These are phyloP conservation scores for Varecia variegata DNA, from an alignment of 2,797 vertebrate species.

Conservation along the genomic window DNA sequence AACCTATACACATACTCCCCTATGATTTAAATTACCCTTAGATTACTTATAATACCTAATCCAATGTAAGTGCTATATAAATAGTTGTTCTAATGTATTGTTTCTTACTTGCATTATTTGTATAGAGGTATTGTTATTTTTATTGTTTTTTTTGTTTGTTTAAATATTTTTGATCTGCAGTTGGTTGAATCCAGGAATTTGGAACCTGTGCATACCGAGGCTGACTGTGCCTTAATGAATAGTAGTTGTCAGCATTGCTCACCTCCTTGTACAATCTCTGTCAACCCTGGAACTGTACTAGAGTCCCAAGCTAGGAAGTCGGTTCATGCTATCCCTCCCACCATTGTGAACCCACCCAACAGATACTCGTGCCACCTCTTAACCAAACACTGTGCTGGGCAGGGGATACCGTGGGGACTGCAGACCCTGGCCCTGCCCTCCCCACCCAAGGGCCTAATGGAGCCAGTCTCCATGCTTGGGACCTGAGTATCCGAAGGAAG, in stretches of 20 bases:
- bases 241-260: rapidly evolving
- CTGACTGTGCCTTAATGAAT: not conserved
- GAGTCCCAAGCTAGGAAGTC: not conserved
- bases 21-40: not conserved
- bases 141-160: not conserved
- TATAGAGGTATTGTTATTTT: not conserved
- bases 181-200: not conserved
- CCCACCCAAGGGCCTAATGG: rapidly evolving
- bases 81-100: not conserved
- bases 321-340: rapidly evolving
- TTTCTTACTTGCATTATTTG: not conserved
- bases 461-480: not conserved
- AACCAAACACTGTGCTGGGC: no score
- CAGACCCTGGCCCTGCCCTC: not conserved
- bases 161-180: not conserved
- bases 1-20: not conserved
- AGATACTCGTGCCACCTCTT: not conserved
- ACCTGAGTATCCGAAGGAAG: not conserved
- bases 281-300: no score
- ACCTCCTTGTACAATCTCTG: rapidly evolving
- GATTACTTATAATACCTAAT: not conserved
- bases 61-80: not conserved
- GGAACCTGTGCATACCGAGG: not conserved
- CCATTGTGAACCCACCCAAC: no score
- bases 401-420: not conserved